Percentiles rank a stretch among this genome's conserved stretches.
These are phyloP conservation scores for Meandrina meandrites DNA, from an alignment of 92 coral and sea anemone species.

Conservation along the genomic window DNA sequence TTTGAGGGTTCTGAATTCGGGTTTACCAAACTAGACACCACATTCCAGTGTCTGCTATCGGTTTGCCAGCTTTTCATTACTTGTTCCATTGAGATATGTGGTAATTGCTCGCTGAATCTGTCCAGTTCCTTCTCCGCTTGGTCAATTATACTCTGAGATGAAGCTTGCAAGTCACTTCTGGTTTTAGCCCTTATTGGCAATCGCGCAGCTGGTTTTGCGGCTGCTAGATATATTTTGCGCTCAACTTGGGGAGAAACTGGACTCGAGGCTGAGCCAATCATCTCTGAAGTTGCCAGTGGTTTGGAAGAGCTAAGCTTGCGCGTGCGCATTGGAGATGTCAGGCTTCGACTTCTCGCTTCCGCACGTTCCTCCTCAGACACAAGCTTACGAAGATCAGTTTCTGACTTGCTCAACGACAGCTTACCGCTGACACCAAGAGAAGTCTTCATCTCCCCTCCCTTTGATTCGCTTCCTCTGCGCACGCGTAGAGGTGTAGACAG, in stretches of 20 bases:
- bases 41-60: conserved; percentile 33
- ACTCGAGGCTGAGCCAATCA: neutral
- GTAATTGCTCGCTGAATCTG: conserved; percentile 20
- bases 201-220: conserved; percentile 17
- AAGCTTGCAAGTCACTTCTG: conserved; percentile 18
- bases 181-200: neutral
- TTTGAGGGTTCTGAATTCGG: neutral
- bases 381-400: conserved; percentile 26
- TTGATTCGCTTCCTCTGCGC: conserved; percentile 1
- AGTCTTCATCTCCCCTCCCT: neutral
- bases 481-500: neutral
- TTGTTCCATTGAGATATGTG: conserved; percentile 42
- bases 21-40: conserved; percentile 31
- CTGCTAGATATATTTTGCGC: conserved; percentile 40
- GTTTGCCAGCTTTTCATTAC: conserved; percentile 47
- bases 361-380: conserved; percentile 11
- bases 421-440: conserved; percentile 15
- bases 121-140: conserved; percentile 48
- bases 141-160: conserved; percentile 33
- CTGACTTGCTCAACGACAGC: conserved; percentile 12
- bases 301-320: conserved; percentile 5
- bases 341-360: neutral
- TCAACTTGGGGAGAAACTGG: conserved; percentile 31
- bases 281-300: neutral
- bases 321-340: conserved; percentile 11